Evolutionary conservation across 2,888 invertebrate genomes (phyloP).

Genomic region (Monopis laevigella): DNA sequence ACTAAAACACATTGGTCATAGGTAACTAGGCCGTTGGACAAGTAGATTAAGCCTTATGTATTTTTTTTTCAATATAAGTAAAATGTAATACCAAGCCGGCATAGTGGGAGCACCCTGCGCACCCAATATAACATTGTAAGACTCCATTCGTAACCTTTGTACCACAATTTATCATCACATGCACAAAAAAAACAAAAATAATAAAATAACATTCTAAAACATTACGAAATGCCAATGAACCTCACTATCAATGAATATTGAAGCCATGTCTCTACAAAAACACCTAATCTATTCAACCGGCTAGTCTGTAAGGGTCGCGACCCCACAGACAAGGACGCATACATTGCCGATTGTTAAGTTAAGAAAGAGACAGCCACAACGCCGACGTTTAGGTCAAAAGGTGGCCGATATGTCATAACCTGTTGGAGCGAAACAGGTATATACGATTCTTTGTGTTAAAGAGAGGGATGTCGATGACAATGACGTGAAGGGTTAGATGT

Average conservation of each 20-base stretch:
- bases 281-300: conserved; percentile 66
- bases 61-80: no score
- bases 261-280: conserved; percentile 55
- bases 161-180: neutral
- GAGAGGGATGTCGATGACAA: conserved; percentile 47
- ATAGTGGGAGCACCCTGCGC: no score
- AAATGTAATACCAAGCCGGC: no score
- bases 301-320: conserved; percentile 57
- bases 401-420: conserved; percentile 66
- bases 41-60: no score
- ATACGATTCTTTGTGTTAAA: conserved; percentile 10
- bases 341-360: conserved; percentile 31
- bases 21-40: no score
- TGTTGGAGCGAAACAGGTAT: conserved; percentile 39
- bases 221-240: conserved; percentile 45
- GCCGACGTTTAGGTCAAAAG: conserved; percentile 56
- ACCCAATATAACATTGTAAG: no score
- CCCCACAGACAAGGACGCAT: conserved; percentile 42
- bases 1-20: no score
- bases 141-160: no score
- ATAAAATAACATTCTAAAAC: neutral
- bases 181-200: neutral
- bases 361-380: conserved; percentile 39
- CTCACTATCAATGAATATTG: conserved; percentile 60
- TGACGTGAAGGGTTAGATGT: conserved; percentile 64